Percentiles rank a stretch among this genome's conserved stretches.
Conservation (phyloP, 1,140 invertebrate species). For the Arctopsyche grandis region DNA sequence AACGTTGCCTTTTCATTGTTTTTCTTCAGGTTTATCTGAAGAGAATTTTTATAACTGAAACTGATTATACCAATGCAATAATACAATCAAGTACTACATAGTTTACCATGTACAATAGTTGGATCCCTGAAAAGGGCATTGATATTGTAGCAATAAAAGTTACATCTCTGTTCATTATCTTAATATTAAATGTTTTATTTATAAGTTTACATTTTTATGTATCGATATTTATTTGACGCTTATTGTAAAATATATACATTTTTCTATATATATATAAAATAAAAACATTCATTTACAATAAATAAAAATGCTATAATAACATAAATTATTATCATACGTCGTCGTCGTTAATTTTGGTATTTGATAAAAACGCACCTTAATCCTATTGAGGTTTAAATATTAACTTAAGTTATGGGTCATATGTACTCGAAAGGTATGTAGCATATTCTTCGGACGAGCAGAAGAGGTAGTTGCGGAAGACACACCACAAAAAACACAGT, state of each 20-base stretch:
- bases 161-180: not conserved
- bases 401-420: conserved; percentile 53
- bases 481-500: conserved; percentile 66
- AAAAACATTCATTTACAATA: not conserved
- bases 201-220: too few relatives aligned
- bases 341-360: not conserved
- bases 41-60: too few relatives aligned
- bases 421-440: conserved; percentile 68
- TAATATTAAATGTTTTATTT: conserved; percentile 6
- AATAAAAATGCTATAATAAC: not conserved
- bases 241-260: too few relatives aligned
- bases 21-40: too few relatives aligned
- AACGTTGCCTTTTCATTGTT: too few relatives aligned
- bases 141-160: not conserved
- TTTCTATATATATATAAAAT: too few relatives aligned
- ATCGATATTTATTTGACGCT: too few relatives aligned
- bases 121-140: too few relatives aligned
- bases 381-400: not conserved
- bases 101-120: too few relatives aligned
- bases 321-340: not conserved
- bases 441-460: conserved; percentile 64
- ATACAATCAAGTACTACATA: too few relatives aligned
- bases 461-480: conserved; percentile 64
- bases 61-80: too few relatives aligned
- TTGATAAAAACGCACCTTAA: not conserved